Percentiles rank a stretch among this genome's conserved stretches.
Evolutionary conservation across 2,888 invertebrate species (phyloP).

Genomic region (Melieria omissa): DNA sequence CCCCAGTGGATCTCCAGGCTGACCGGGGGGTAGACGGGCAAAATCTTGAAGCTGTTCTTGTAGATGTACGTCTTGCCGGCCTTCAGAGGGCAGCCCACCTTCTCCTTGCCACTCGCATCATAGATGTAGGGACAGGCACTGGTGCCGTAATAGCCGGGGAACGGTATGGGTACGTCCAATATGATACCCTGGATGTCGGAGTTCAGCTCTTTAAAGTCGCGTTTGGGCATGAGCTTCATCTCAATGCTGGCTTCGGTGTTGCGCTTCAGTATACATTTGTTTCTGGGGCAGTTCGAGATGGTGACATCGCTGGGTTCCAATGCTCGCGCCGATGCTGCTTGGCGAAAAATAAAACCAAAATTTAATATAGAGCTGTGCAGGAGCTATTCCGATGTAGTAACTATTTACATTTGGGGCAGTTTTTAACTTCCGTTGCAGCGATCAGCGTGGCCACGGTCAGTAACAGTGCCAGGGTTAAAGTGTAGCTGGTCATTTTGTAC

Average conservation of each 20-base stretch:
- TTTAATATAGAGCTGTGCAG: background rate
- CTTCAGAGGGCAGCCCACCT: conserved; percentile 76
- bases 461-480: conserved; percentile 53
- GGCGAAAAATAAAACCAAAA: conserved; percentile 13
- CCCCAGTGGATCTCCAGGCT: conserved; percentile 75
- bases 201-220: conserved; percentile 69
- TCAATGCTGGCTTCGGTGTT: conserved; percentile 70
- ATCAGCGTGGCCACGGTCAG: conserved; percentile 43
- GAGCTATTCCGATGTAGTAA: background rate
- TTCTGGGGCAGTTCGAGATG: conserved; percentile 72
- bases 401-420: conserved; percentile 57
- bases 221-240: conserved; percentile 72
- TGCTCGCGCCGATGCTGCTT: conserved; percentile 66
- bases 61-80: conserved; percentile 77
- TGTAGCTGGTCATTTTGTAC: conserved; percentile 42
- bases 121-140: conserved; percentile 76
- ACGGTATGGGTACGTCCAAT: conserved; percentile 75
- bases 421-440: conserved; percentile 53
- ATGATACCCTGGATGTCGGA: conserved; percentile 75
- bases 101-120: conserved; percentile 71
- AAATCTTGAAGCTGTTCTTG: conserved; percentile 73
- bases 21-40: conserved; percentile 69
- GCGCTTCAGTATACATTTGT: conserved; percentile 75
- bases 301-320: conserved; percentile 68
- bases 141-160: conserved; percentile 79